Conservation (phyloP, 2,113 vertebrate species). For the Donacobius atricapilla region DNA sequence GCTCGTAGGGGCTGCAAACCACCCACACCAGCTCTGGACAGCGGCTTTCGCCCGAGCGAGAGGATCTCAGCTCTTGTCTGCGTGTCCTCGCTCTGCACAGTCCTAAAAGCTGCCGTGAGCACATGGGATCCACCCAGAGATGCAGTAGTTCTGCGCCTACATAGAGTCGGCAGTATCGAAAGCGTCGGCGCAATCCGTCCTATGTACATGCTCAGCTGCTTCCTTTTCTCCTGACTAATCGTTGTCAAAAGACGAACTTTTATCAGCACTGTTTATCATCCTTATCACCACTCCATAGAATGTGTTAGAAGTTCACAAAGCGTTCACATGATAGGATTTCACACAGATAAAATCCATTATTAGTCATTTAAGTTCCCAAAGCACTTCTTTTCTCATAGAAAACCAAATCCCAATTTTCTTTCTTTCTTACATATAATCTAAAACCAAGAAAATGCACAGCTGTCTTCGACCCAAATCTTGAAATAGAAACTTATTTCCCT, state of each 20-base stretch:
- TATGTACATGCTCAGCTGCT: neutral
- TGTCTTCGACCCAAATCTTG: neutral
- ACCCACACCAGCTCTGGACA: neutral
- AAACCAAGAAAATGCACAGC: neutral
- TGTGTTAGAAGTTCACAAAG: neutral
- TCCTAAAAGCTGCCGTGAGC: neutral
- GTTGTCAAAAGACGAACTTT: neutral
- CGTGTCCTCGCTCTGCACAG: neutral
- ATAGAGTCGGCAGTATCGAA: neutral
- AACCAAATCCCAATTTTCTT: neutral
- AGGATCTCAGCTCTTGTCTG: neutral
- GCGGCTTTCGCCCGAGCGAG: neutral
- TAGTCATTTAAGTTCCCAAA: neutral
- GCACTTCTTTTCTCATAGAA: neutral
- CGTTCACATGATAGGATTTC: neutral
- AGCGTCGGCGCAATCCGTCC: rapidly evolving
- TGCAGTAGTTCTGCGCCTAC: neutral
- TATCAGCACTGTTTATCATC: neutral
- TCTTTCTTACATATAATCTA: neutral
- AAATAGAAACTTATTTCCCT: neutral
- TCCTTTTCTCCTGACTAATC: neutral
- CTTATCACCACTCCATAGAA: neutral
- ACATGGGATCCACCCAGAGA: neutral
- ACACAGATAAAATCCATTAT: neutral
- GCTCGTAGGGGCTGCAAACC: neutral